Conservation (phyloP, 2,888 invertebrate genomes). For the Belgica antarctica region DNA sequence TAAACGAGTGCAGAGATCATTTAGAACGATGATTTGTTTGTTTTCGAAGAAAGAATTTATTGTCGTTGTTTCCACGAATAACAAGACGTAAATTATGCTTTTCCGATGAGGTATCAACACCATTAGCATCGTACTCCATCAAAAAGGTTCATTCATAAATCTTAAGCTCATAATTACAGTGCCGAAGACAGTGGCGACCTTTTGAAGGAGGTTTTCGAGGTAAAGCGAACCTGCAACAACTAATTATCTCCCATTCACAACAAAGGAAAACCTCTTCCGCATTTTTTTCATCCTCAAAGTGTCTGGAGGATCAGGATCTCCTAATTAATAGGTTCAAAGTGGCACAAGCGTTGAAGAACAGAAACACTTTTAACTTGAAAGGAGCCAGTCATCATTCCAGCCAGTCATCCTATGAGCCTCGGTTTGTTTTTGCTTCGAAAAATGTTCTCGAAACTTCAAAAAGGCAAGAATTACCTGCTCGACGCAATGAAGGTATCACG, state of each 20-base stretch:
- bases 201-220: not conserved
- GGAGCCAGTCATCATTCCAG: constrained; percentile 12
- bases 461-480: not conserved
- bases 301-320: not conserved
- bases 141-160: constrained; percentile 12
- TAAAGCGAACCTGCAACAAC: not conserved
- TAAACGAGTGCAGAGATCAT: constrained; percentile 15
- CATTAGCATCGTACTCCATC: too few species aligned
- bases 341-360: constrained; percentile 6
- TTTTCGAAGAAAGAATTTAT: too few species aligned
- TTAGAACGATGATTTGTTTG: constrained; percentile 9
- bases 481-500: constrained; percentile 32
- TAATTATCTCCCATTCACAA: constrained; percentile 9
- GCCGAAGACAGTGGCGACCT: not conserved
- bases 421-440: not conserved
- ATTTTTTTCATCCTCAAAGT: not conserved
- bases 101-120: too few species aligned
- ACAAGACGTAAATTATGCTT: too few species aligned
- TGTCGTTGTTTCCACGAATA: too few species aligned
- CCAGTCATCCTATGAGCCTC: constrained; percentile 17
- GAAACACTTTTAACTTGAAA: not conserved
- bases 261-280: constrained; percentile 9
- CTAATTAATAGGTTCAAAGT: constrained; percentile 24
- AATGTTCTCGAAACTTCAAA: not conserved
- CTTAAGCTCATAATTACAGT: not conserved